Percentiles rank a stretch among this genome's conserved stretches.
Evolutionary conservation across 1,140 invertebrate species (phyloP).

Genomic region (Heliconius nattereri): DNA sequence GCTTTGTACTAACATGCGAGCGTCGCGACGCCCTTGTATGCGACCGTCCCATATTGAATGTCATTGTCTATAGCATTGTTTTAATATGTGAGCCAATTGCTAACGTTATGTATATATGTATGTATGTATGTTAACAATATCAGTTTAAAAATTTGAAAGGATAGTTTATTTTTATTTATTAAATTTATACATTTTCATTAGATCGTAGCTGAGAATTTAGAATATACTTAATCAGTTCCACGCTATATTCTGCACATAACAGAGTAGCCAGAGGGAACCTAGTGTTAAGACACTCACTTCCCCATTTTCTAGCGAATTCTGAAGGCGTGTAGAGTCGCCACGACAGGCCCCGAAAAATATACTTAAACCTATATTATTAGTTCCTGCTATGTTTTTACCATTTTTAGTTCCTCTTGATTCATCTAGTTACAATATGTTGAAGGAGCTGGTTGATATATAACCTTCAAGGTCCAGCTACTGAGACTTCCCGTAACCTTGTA

Average conservation of each 20-base stretch:
- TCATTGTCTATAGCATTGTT: slow-evolving; percentile 60
- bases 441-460: not conserved
- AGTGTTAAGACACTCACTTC: too few species aligned
- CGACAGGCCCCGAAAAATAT: too few species aligned
- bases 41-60: slow-evolving; percentile 52
- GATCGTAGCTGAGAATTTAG: too few species aligned
- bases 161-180: too few species aligned
- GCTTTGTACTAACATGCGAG: slow-evolving; percentile 41
- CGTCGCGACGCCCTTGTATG: slow-evolving; percentile 50
- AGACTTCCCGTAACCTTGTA: not conserved
- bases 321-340: too few species aligned
- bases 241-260: too few species aligned
- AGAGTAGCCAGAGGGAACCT: too few species aligned
- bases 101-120: slow-evolving; percentile 26
- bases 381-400: not conserved
- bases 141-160: not conserved
- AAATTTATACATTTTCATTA: too few species aligned
- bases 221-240: too few species aligned
- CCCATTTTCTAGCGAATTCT: too few species aligned
- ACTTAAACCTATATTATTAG: not conserved
- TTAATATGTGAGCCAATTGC: slow-evolving; percentile 53
- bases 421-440: not conserved
- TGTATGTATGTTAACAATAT: not conserved
- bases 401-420: not conserved
- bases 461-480: not conserved